Percentiles rank a stretch among this genome's conserved stretches.
Evolutionary conservation across 2,888 invertebrate species (phyloP).

Genomic region (Drosophila paranaensis): DNA sequence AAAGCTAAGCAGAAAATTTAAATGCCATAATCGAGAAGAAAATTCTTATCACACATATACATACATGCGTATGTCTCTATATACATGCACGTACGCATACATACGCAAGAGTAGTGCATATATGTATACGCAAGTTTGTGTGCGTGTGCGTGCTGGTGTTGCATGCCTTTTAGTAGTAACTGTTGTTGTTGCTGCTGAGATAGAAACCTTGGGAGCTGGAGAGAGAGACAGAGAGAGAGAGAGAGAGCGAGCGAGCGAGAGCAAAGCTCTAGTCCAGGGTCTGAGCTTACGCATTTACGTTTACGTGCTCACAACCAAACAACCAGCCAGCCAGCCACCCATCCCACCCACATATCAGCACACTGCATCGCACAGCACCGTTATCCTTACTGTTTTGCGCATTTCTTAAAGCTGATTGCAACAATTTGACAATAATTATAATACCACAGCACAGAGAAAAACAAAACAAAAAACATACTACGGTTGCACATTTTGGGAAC

Average conservation of each 20-base stretch:
- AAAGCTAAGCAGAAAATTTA: constrained; percentile 21
- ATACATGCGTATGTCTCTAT: not conserved
- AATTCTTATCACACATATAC: constrained; percentile 38
- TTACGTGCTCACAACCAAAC: constrained; percentile 43
- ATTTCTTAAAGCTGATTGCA: constrained; percentile 48
- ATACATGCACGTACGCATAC: constrained; percentile 2
- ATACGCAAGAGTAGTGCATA: not conserved
- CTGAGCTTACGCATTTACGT: constrained; percentile 73
- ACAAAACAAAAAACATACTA: constrained; percentile 25
- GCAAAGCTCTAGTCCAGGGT: constrained; percentile 54
- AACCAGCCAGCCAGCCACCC: constrained; percentile 7
- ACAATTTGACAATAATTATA: constrained; percentile 33
- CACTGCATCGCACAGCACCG: constrained; percentile 13
- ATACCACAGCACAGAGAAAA: constrained; percentile 28
- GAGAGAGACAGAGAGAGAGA: constrained; percentile 13
- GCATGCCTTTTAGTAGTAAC: constrained; percentile 18
- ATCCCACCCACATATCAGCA: constrained; percentile 1
- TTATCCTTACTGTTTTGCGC: constrained; percentile 54
- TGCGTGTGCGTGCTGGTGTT: constrained; percentile 30
- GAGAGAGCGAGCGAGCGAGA: constrained; percentile 14
- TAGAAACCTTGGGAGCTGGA: constrained; percentile 47
- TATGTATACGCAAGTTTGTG: constrained; percentile 6
- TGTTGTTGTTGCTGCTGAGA: constrained; percentile 22
- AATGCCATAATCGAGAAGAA: constrained; percentile 43
- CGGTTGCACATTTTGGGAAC: constrained; percentile 24